These are phyloP conservation scores for Gnatocerus cornutus DNA, from an alignment of 2,888 invertebrate species.

Conservation along the genomic window DNA sequence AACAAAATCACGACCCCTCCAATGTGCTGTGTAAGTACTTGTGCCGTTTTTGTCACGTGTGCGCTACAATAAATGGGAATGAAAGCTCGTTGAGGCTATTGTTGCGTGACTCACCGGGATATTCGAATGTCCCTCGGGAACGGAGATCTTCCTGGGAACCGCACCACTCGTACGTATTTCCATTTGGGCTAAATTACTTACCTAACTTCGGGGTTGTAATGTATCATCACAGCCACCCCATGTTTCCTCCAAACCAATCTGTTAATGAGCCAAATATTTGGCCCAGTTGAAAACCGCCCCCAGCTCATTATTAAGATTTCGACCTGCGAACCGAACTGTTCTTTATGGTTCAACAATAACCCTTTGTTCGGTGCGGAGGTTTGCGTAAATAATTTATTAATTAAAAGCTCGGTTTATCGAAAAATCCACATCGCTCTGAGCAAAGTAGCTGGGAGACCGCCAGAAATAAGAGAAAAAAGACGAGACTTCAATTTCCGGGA, in stretches of 20 bases:
- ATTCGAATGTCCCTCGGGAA: constrained; percentile 42
- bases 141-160: constrained; percentile 42
- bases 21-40: constrained; percentile 1
- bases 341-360: constrained; percentile 11
- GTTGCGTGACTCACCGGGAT: constrained; percentile 47
- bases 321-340: constrained; percentile 18
- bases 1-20: constrained; percentile 15
- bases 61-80: constrained; percentile 23
- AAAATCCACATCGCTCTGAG: constrained; percentile 5
- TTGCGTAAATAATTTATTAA: constrained; percentile 27
- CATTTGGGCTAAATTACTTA: constrained; percentile 47
- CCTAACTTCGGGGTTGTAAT: constrained; percentile 30
- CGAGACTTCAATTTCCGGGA: neutral
- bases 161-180: constrained; percentile 34
- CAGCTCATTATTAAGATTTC: constrained; percentile 15
- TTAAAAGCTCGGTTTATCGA: constrained; percentile 20
- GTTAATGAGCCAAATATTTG: constrained; percentile 37
- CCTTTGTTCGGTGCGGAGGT: constrained; percentile 25
- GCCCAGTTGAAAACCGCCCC: constrained; percentile 18
- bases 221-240: constrained; percentile 33
- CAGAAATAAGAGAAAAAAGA: neutral
- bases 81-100: constrained; percentile 27
- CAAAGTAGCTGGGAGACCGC: neutral
- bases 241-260: constrained; percentile 34
- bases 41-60: constrained; percentile 32